These are phyloP conservation scores for Anhinga anhinga DNA, from an alignment of 2,113 vertebrate species.

Conservation along the genomic window DNA sequence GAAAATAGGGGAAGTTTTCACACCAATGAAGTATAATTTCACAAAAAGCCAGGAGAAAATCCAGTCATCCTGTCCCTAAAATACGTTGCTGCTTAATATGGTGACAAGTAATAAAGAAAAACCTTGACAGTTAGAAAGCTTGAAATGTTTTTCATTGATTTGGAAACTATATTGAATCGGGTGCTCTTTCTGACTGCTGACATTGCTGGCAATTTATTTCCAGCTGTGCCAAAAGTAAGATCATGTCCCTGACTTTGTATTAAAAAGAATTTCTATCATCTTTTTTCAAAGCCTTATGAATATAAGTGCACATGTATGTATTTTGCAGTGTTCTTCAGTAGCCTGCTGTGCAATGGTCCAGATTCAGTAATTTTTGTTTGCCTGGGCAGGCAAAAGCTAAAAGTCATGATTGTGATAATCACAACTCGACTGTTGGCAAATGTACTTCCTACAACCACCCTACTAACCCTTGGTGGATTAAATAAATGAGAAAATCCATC, in stretches of 20 bases:
- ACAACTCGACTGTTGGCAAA: background rate
- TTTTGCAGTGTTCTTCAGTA: background rate
- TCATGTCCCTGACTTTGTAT: background rate
- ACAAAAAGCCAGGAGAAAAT: background rate
- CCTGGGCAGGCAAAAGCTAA: background rate
- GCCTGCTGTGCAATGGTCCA: background rate
- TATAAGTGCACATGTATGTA: background rate
- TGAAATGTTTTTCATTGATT: background rate
- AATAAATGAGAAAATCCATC: slow-evolving; percentile 14
- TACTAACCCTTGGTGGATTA: background rate
- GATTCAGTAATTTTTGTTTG: background rate
- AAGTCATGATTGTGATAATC: background rate
- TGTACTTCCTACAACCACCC: background rate
- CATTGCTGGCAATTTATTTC: background rate
- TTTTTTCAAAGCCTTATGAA: background rate
- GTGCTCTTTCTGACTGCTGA: background rate
- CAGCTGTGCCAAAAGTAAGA: background rate
- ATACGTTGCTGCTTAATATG: background rate
- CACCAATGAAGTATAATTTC: background rate
- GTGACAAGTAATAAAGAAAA: background rate
- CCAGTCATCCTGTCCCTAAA: background rate
- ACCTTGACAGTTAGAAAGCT: background rate
- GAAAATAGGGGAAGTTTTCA: background rate
- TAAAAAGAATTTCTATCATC: background rate
- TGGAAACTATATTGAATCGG: background rate